phyloP scores from a whole-genome alignment of 1,140 invertebrate genomes.

The Heliconius himera region DNA sequence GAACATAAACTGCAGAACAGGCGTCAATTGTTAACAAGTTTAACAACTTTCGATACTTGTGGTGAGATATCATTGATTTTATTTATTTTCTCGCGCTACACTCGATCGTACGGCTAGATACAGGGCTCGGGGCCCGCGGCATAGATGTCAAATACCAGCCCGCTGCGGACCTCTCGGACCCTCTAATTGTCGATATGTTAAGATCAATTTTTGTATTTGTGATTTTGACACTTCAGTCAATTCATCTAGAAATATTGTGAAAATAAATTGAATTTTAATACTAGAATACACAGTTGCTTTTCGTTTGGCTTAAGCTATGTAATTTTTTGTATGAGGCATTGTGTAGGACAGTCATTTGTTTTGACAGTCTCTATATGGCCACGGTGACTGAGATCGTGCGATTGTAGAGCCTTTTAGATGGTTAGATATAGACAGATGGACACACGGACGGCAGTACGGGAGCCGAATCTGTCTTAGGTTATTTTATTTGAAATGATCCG shows the following conservation, averaged over 20 bases:
- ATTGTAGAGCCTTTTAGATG: constrained; percentile 75
- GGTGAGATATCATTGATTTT: constrained; percentile 75
- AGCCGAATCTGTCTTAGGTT: constrained; percentile 21
- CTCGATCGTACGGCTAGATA: constrained; percentile 71
- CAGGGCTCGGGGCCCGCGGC: constrained; percentile 47
- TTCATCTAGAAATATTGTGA: constrained; percentile 45
- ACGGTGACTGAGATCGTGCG: constrained; percentile 72
- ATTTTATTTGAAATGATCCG: constrained; percentile 30
- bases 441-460: constrained; percentile 43
- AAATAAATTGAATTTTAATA: constrained; percentile 47
- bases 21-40: constrained; percentile 80
- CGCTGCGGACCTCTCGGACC: constrained; percentile 46
- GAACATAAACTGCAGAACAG: constrained; percentile 75
- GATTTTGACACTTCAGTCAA: constrained; percentile 60
- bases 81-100: constrained; percentile 74
- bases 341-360: constrained; percentile 74
- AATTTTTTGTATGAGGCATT: constrained; percentile 60
- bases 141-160: constrained; percentile 56
- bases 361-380: constrained; percentile 74
- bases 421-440: constrained; percentile 60
- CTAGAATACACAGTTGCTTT: constrained; percentile 39
- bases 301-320: constrained; percentile 40
- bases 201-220: constrained; percentile 56
- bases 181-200: constrained; percentile 52
- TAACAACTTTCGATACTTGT: constrained; percentile 78